Evolutionary conservation across 2,797 vertebrate species (phyloP), one percentile per base, ranked within the genome.

Genomic region (Neopelma chrysocephalum): DNA sequence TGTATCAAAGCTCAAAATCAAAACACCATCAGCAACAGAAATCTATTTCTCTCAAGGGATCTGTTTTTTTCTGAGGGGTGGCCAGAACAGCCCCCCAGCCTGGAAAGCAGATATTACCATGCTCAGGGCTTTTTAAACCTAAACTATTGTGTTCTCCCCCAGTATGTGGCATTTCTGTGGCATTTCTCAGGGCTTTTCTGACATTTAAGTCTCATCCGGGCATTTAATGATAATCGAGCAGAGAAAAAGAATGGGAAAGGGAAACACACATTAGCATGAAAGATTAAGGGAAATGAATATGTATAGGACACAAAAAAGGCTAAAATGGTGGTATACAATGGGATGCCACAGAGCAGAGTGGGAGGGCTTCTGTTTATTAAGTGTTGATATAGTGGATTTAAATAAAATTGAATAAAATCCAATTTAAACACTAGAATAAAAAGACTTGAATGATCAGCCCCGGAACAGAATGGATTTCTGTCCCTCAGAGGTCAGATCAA

Each of bases 361-460:
- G 94, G 87, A 96, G 69, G 65, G 60, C 92, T 85, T 83, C 38
- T 83, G 78, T 77, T 95, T 76, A 85, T 94, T 93, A 93, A 82
- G 86, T 92, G 87, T 89, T 96, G 95, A 92, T 96, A 86, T 32
- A 96, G 94, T 76, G 79, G 89, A 87, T 95, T 96, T 92, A 90
- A 96, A 89, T 83, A 54, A 92, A 96, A 95, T 80, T 50, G 87
- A 94, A 87, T 81, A 78, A 81, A 94, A 88, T 69, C 79, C 76
- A 83, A 66, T 96, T 89, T 75, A 89, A 95, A 93, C 43, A 57
- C 83, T 72, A 26, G 68, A 75, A 89, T 93, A 71, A 96, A 96
- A 95, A 87, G 60, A 58, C 51, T 56, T 81, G 58, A 88, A 88
- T 0, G 15, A 82, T 27, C 81, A 94, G 34, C 84, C 56, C 58